A percentile compares a stretch with the other conserved stretches of the same genome.
phyloP scores from a whole-genome alignment of 2,797 vertebrate genomes.

The Nannoperca obscura region DNA sequence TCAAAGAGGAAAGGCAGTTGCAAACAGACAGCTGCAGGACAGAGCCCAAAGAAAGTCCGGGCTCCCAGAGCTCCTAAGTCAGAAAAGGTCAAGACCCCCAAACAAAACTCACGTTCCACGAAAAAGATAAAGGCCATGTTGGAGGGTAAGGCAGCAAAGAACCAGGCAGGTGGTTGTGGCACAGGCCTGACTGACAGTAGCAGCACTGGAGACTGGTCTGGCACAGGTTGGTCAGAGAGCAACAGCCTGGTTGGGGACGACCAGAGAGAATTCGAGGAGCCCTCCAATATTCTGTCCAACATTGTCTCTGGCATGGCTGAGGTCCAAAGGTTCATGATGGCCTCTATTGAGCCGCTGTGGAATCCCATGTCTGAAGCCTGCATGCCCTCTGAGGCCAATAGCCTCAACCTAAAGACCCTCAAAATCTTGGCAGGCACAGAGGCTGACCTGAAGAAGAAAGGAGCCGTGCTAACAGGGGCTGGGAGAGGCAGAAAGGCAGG shows the following conservation, averaged over 20 bases:
- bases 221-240: slow-evolving; percentile 89
- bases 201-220: slow-evolving; percentile 89
- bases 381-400: slow-evolving; percentile 95
- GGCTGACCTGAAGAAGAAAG: slow-evolving; percentile 96
- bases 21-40: slow-evolving; percentile 90
- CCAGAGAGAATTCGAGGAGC: slow-evolving; percentile 98
- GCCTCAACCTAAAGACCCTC: slow-evolving; percentile 98
- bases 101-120: slow-evolving; percentile 92
- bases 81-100: slow-evolving; percentile 92
- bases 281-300: slow-evolving; percentile 99
- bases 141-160: slow-evolving; percentile 91
- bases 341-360: slow-evolving; percentile 98
- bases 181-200: slow-evolving; percentile 84
- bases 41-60: slow-evolving; percentile 92
- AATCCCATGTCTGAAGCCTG: slow-evolving; percentile 92
- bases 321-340: slow-evolving; percentile 99
- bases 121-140: slow-evolving; percentile 93
- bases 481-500: slow-evolving; percentile 92
- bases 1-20: slow-evolving; percentile 94
- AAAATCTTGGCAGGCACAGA: slow-evolving; percentile 98
- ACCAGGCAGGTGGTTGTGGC: slow-evolving; percentile 81
- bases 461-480: slow-evolving; percentile 82
- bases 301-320: slow-evolving; percentile 99
- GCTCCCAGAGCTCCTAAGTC: slow-evolving; percentile 92
- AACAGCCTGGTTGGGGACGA: slow-evolving; percentile 94